Evolutionary conservation across 2,888 invertebrate species (phyloP).

Genomic region (Caenorhabditis parvicauda): DNA sequence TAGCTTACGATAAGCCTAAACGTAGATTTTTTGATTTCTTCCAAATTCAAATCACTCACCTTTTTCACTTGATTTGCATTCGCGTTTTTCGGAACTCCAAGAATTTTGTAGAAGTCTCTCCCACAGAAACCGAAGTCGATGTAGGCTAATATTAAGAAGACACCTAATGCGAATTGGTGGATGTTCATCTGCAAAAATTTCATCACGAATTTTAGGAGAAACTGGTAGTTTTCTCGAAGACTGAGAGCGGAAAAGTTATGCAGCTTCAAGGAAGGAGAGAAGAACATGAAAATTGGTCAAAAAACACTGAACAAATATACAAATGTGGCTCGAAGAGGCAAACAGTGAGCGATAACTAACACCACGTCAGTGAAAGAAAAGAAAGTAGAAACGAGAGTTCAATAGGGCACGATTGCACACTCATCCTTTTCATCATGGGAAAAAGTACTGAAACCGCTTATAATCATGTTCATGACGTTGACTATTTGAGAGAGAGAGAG

Average conservation of each 20-base stretch:
- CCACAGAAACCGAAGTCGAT: slow-evolving; percentile 41
- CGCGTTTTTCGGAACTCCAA: slow-evolving; percentile 79
- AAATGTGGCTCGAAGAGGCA: slow-evolving; percentile 1
- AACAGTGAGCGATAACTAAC: too few species aligned
- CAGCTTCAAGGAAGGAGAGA: slow-evolving; percentile 2
- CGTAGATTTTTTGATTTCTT: slow-evolving; percentile 1
- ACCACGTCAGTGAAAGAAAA: too few species aligned
- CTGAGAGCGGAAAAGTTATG: slow-evolving; percentile 2
- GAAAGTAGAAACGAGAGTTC: too few species aligned
- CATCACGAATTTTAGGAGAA: slow-evolving; percentile 8
- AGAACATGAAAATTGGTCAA: slow-evolving; percentile 4
- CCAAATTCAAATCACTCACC: slow-evolving; percentile 64
- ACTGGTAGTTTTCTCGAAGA: slow-evolving; percentile 14
- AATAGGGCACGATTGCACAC: too few species aligned
- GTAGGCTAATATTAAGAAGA: slow-evolving; percentile 5
- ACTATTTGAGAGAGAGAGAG: too few species aligned
- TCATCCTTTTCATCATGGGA: too few species aligned
- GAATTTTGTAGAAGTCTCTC: slow-evolving; percentile 62
- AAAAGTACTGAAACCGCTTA: too few species aligned
- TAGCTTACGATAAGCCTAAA: slow-evolving; percentile 68
- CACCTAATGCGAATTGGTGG: background rate
- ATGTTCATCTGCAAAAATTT: slow-evolving; percentile 4
- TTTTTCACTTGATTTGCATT: slow-evolving; percentile 92
- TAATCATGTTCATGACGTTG: too few species aligned
- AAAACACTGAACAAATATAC: background rate